Base-by-base conservation (phyloP, 1,140 invertebrate genomes). In the Drosophila quadrilineata region DNA sequence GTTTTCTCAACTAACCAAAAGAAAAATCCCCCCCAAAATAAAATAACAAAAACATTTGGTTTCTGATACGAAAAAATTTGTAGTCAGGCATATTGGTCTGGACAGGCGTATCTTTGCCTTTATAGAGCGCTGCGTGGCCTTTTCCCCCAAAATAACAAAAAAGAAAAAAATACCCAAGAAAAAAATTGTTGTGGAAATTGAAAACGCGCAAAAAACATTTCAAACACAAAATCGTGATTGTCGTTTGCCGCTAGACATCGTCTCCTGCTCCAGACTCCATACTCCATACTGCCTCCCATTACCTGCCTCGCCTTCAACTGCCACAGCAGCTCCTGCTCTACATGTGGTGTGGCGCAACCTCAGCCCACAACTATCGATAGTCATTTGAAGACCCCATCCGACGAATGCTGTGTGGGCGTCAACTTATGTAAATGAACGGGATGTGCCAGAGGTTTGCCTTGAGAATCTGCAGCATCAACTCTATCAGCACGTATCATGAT, bases 171-270 rank as follows among this genome's bases (percentile, higher is more conserved):
- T 43, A 21, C 10, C 19, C 26, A 26, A 19, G 21, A 50, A 65
- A 75, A 71, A 69, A n/a, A n/a, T n/a, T 60, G 68, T 64, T 29
- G 58, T 68, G 77, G 77, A 82, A 82, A 82, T 82, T 82, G 69
- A 82, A 82, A 84, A 82, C 69, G 77, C 77, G 77, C 73, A 77
- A 77, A 74, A 82, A 84, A 64, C 73, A 71, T 82, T 82, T 82
- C 73, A 84, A 57, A 72, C 64, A 82, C 76, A 82, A 82, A 84
- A 84, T 84, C 77, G 77, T 84, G 77, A 84, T 84, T 85, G 77
- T 84, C 77, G 79, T 84, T 84, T 85, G 60, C 76, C 77, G 79
- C 77, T 58, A 84, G 79, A 84, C 70, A 73, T 73, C n/a, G n/a
- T n/a, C n/a, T n/a, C n/a, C n/a, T n/a, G n/a, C n/a, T n/a, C n/a